Evolutionary conservation across 2,113 vertebrate genomes (phyloP), one percentile per base, ranked within the genome.

Genomic region (Camarhynchus parvulus): DNA sequence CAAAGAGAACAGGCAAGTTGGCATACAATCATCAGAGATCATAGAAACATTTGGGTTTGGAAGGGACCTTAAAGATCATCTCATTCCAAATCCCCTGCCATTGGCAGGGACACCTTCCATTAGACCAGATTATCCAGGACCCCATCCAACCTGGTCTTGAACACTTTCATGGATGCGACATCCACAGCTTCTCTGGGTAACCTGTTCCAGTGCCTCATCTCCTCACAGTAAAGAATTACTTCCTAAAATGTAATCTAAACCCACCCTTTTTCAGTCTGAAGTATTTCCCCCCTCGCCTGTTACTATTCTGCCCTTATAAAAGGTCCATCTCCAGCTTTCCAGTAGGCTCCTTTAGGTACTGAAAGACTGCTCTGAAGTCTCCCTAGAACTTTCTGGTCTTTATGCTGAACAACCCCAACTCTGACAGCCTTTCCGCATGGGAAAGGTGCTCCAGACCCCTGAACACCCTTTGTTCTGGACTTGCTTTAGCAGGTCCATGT

Each of bases 1-100:
- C 79, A 59, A 21, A 89, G 64, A 66, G 73, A 84, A 59, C 92
- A 97, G 94, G 97, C 81, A 95, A 97, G 96, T 95, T 72, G 50
- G 16, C 7, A 1, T 7, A 28, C 23, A 52, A n/a, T n/a, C 13
- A 4, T 52, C 8, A 24, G 22, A 49, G 25, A 50, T 37, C 19
- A 19, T 7, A 39, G 15, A 39, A 75, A 4, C 2, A 11, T n/a
- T 67, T 89, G 39, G 13, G 10, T 61, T 61, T 68, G 19, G 16
- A 82, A 67, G 23, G 28, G 69, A 30, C 9, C 7, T 67, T 52
- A 67, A 74, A 81, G 22, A 33, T 81, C 7, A 33, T 66, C 15
- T 66, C 1, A 1, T 74, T 74, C 18, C 42, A 37, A 22, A 5
- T 1, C 1, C 11, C 1, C 27, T 39, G 15, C 37, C 19, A 16